Evolutionary conservation across 1,140 invertebrate genomes (phyloP).

Genomic region (Lethrus apterus): DNA sequence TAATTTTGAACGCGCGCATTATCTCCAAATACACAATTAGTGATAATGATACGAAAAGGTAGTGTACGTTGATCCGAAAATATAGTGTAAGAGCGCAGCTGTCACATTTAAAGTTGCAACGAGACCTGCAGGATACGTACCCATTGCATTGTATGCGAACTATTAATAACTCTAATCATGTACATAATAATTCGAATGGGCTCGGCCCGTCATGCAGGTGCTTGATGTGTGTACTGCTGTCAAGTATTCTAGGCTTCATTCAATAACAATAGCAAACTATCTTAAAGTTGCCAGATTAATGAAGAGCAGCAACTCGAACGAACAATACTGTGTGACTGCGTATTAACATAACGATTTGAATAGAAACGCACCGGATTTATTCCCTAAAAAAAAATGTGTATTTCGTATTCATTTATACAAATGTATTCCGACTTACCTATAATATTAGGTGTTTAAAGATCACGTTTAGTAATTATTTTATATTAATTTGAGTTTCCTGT

Average conservation of each 20-base stretch:
- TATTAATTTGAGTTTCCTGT: too few relatives aligned
- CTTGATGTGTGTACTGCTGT: conserved; percentile 16
- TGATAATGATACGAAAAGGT: conserved; percentile 20
- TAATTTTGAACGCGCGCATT: conserved; percentile 16
- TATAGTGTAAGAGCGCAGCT: conserved; percentile 12
- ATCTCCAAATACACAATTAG: conserved; percentile 13
- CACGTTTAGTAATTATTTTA: too few relatives aligned
- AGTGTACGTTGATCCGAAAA: conserved; percentile 14
- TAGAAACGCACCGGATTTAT: too few relatives aligned
- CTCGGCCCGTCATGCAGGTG: conserved; percentile 18
- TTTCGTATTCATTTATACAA: too few relatives aligned
- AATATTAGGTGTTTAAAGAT: too few relatives aligned
- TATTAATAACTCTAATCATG: conserved; percentile 23
- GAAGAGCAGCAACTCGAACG: too few relatives aligned
- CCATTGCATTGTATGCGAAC: conserved; percentile 21
- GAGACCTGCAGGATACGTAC: conserved; percentile 7
- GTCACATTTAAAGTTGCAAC: conserved; percentile 12
- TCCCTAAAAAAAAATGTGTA: too few relatives aligned
- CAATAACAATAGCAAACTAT: conserved; percentile 6
- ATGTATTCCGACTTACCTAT: too few relatives aligned
- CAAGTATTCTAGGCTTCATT: conserved; percentile 11
- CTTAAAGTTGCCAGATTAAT: conserved; percentile 11
- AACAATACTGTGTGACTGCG: too few relatives aligned
- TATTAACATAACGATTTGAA: too few relatives aligned
- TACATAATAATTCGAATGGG: conserved; percentile 19